Evolutionary conservation across 2,113 vertebrate genomes (phyloP).

Genomic region (Pteronura brasiliensis): DNA sequence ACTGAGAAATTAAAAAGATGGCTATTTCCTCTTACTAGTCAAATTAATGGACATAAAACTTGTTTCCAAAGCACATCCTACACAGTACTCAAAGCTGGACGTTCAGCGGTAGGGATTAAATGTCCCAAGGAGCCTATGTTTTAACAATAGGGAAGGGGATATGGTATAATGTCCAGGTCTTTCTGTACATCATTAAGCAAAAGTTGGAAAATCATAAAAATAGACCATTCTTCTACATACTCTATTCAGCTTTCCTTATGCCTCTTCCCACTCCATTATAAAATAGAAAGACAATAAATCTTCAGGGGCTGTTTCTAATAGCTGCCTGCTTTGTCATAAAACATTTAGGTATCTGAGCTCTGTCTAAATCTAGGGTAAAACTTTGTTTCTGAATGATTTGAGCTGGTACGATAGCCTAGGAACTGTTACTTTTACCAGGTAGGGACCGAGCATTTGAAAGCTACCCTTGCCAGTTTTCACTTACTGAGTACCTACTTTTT

Average conservation of each 20-base stretch:
- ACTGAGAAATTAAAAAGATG: neutral
- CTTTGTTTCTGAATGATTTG: neutral
- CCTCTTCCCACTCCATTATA: neutral
- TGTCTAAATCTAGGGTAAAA: neutral
- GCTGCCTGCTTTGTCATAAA: conserved; percentile 2
- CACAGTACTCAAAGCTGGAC: neutral
- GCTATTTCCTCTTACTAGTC: neutral
- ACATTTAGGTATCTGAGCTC: neutral
- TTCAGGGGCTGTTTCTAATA: neutral
- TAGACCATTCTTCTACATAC: neutral
- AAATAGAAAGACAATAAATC: neutral
- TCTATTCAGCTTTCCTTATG: neutral
- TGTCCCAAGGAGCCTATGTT: conserved; percentile 2
- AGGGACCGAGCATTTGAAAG: neutral
- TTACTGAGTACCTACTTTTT: neutral
- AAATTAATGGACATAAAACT: neutral
- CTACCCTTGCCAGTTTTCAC: neutral
- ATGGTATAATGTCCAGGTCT: neutral
- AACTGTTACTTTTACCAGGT: neutral
- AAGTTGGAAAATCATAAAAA: conserved; percentile 34
- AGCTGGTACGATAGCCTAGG: neutral
- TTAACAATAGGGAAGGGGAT: neutral
- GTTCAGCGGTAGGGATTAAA: conserved; percentile 20
- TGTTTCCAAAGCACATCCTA: neutral
- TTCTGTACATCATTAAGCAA: neutral